Conservation (phyloP, 2,113 vertebrate species). For the Miniopterus natalensis region DNA sequence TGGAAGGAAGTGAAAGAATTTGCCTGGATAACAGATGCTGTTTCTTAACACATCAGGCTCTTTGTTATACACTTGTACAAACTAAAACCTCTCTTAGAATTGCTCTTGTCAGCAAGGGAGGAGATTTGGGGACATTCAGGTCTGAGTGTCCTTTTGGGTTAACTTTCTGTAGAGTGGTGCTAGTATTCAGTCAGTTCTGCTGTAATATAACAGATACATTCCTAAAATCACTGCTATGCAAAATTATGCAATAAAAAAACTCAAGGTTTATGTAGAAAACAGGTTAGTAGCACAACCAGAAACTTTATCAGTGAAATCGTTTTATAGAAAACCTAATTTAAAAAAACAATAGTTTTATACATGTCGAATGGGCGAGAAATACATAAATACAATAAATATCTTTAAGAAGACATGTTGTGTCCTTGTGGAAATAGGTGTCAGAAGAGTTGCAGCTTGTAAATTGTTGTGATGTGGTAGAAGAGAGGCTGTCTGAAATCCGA, state of each 20-base stretch:
- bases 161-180: slow-evolving; percentile 18
- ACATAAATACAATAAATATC: background rate
- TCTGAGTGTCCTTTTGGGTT: slow-evolving; percentile 32
- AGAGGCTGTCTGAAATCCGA: background rate
- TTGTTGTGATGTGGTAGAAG: background rate
- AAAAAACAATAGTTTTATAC: slow-evolving; percentile 9
- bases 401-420: slow-evolving; percentile 36
- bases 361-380: slow-evolving; percentile 19
- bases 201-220: slow-evolving; percentile 1
- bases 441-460: background rate
- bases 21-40: background rate
- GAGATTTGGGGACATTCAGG: background rate
- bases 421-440: background rate
- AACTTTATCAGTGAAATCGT: background rate
- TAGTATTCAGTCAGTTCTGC: background rate
- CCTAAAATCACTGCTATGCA: background rate
- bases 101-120: background rate
- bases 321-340: slow-evolving; percentile 29
- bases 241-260: slow-evolving; percentile 3
- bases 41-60: background rate
- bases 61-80: background rate
- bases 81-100: background rate
- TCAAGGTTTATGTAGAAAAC: background rate
- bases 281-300: background rate
- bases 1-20: background rate